Evolutionary conservation across 92 coral and sea anemone genomes (phyloP), one percentile per base, ranked within the genome.

Genomic region (Diadumene lineata): DNA sequence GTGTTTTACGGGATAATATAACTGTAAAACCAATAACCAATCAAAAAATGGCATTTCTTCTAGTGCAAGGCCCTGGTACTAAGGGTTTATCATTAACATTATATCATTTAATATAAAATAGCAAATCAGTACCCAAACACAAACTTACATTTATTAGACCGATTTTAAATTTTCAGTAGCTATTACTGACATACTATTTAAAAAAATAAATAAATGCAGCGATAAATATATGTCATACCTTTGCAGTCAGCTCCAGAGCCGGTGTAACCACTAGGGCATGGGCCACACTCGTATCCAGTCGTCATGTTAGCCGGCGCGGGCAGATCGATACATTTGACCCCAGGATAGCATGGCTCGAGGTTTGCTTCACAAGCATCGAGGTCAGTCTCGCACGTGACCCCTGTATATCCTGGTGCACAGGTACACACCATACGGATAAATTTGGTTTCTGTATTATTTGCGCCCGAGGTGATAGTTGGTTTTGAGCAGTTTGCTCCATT

Each of bases 261-360:
- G 18, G 75, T 69, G 64, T 73, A 87, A 16, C 97, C 92, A 0
- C 57, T 18, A 0, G 97, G 97, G 72, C 97, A 91, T 0, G 87
- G 79, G 0, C 90, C 97, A 70, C 97, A 91, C 38, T 60, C 82
- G 75, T 84, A 91, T 7, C 87, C 89, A 23, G 82, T 72, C 21
- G 66, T 72, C 32, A 60, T 61, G 63, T 82, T 78, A 28, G 91
- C 87, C 16, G 91, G 91, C 13, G 91, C 64, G 4, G 86, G 86
- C 34, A 76, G 64, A 72, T 91, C 92, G 46, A 27, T 67, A 66
- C 97, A 91, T 17, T 17, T 31, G 16, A 88, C 97, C 29, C 88
- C 84, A 65, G 82, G 85, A 64, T 91, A 83, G 65, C 97, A 91
- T 55, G 91, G 92, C 69, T 86, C 80, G 16, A 89, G 73, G 34